A percentile compares a stretch with the other conserved stretches of the same genome.
These are phyloP conservation scores for Euphydryas editha DNA, from an alignment of 2,888 invertebrate genomes.

Conservation along the genomic window DNA sequence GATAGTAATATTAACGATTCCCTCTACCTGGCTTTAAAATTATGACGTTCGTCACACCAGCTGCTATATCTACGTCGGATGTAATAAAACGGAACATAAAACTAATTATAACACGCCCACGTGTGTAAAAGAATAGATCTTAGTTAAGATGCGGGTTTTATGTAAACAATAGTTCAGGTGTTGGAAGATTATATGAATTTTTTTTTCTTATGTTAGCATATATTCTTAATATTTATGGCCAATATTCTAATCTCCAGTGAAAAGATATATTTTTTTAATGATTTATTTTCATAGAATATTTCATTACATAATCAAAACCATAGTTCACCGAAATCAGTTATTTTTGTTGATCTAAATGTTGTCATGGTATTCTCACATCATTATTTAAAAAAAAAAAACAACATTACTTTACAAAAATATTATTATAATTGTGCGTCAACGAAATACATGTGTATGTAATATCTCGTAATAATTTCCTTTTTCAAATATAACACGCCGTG, in stretches of 20 bases:
- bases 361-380: too few relatives aligned
- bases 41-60: constrained; percentile 67
- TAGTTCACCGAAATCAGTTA: too few relatives aligned
- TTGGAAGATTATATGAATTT: neutral
- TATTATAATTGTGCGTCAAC: neutral
- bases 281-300: too few relatives aligned
- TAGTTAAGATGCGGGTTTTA: constrained; percentile 47
- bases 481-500: constrained; percentile 10
- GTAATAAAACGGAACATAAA: constrained; percentile 74
- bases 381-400: too few relatives aligned
- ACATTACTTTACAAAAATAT: too few relatives aligned
- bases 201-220: too few relatives aligned
- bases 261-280: too few relatives aligned
- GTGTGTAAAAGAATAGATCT: constrained; percentile 29
- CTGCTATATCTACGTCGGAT: constrained; percentile 68
- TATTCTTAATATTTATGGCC: too few relatives aligned
- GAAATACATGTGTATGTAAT: neutral
- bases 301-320: too few relatives aligned
- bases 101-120: constrained; percentile 69
- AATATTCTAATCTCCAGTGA: too few relatives aligned
- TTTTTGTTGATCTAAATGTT: too few relatives aligned
- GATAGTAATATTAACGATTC: too few relatives aligned
- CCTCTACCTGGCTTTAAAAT: constrained; percentile 52
- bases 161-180: constrained; percentile 43
- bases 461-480: neutral